phyloP scores from a whole-genome alignment of 2,888 invertebrate species.

The Scotopteryx bipunctaria region DNA sequence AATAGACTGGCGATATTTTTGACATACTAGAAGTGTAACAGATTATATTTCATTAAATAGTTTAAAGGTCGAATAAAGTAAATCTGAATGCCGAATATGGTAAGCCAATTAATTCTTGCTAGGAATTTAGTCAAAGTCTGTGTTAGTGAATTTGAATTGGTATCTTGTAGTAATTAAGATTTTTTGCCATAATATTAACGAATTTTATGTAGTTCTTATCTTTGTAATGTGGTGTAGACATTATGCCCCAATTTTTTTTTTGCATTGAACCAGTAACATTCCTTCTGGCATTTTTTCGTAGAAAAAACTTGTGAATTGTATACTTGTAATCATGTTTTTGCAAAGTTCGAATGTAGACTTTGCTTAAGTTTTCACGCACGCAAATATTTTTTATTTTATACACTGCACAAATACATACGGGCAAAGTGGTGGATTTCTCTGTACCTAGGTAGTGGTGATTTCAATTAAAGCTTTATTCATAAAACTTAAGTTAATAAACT shows the following conservation, averaged over 20 bases:
- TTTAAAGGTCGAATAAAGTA: too few species aligned
- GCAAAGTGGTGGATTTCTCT: constrained; percentile 36
- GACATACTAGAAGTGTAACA: not conserved
- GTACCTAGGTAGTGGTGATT: constrained; percentile 46
- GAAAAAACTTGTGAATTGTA: not conserved
- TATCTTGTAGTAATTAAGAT: constrained; percentile 1
- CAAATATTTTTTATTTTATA: not conserved
- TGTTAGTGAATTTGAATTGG: not conserved
- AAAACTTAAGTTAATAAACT: constrained; percentile 54
- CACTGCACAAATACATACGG: constrained; percentile 34
- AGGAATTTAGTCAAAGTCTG: constrained; percentile 4
- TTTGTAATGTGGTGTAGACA: not conserved
- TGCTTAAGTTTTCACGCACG: not conserved
- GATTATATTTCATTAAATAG: too few species aligned
- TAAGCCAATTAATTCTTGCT: constrained; percentile 4
- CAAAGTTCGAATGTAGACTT: not conserved
- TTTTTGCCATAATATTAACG: constrained; percentile 4
- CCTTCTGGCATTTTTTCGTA: constrained; percentile 9
- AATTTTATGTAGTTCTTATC: constrained; percentile 10
- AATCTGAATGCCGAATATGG: too few species aligned
- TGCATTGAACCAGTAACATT: constrained; percentile 16
- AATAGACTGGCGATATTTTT: too few species aligned
- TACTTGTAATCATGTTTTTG: not conserved
- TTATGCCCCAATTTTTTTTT: not conserved
- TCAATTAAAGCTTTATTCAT: constrained; percentile 55